Conservation (phyloP, 2,113 vertebrate genomes). For the Ageneiosus marmoratus region DNA sequence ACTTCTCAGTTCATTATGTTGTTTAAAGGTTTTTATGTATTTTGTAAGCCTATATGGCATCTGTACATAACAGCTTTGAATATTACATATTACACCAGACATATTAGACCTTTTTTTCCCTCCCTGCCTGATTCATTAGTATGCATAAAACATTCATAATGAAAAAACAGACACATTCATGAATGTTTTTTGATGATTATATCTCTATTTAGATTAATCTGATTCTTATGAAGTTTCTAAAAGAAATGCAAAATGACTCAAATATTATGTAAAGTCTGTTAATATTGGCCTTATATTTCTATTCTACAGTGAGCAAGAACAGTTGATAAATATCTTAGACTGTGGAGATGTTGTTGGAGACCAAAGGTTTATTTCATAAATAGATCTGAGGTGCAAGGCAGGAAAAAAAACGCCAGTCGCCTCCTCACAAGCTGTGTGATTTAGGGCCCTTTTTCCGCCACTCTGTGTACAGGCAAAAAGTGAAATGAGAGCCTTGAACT, state of each 20-base stretch:
- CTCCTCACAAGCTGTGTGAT: constrained; percentile 45
- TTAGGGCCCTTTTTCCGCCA: constrained; percentile 35
- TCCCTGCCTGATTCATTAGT: neutral
- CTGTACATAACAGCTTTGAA: neutral
- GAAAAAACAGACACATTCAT: too few relatives aligned
- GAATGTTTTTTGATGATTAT: neutral
- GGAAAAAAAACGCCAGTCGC: constrained; percentile 25
- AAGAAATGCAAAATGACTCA: neutral
- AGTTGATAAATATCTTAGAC: constrained; percentile 14
- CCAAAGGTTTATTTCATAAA: constrained; percentile 42
- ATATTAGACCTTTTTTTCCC: neutral
- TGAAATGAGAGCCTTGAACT: constrained; percentile 34
- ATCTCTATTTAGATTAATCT: neutral
- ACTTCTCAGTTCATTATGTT: neutral
- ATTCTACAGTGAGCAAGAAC: neutral
- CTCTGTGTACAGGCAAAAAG: constrained; percentile 24
- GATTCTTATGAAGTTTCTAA: neutral
- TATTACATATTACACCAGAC: neutral
- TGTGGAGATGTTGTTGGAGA: neutral
- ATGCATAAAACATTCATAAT: too few relatives aligned
- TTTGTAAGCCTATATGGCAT: neutral
- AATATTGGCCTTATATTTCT: neutral
- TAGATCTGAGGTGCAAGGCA: constrained; percentile 43
- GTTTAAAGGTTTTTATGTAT: neutral
- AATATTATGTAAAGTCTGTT: neutral